Conservation (phyloP, 2,888 invertebrate genomes). For the Nowickia ferox region DNA sequence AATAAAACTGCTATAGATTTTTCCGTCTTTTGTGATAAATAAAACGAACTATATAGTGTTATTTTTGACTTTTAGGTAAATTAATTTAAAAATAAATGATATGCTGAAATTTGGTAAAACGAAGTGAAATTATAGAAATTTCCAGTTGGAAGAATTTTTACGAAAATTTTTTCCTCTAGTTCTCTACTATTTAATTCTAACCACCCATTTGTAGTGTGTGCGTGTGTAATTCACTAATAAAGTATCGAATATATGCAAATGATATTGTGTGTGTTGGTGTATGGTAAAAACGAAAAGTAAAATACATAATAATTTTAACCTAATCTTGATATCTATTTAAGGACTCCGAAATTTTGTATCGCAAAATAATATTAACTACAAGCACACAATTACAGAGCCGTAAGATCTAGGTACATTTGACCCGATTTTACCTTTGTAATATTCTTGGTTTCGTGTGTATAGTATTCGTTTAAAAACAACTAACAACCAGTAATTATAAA, state of each 20-base stretch:
- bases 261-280: conserved; percentile 46
- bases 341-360: conserved; percentile 51
- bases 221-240: conserved; percentile 6
- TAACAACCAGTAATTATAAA: conserved; percentile 64
- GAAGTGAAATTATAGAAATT: conserved; percentile 29
- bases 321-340: conserved; percentile 41
- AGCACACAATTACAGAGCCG: conserved; percentile 24
- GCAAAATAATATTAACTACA: conserved; percentile 29
- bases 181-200: conserved; percentile 45
- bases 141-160: conserved; percentile 40
- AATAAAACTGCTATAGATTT: conserved; percentile 31
- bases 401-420: conserved; percentile 59
- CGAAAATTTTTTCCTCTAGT: conserved; percentile 40
- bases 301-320: conserved; percentile 20
- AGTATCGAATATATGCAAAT: conserved; percentile 36
- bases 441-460: conserved; percentile 55
- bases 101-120: conserved; percentile 6
- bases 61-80: conserved; percentile 39
- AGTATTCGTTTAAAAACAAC: conserved; percentile 44
- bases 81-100: conserved; percentile 29
- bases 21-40: conserved; percentile 10
- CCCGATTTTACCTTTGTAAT: conserved; percentile 56
- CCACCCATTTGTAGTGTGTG: conserved; percentile 53
- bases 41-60: conserved; percentile 16
- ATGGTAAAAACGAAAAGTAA: conserved; percentile 44